Base-by-base conservation (phyloP, 2,888 invertebrate genomes). In the Lampropteryx suffumata region DNA sequence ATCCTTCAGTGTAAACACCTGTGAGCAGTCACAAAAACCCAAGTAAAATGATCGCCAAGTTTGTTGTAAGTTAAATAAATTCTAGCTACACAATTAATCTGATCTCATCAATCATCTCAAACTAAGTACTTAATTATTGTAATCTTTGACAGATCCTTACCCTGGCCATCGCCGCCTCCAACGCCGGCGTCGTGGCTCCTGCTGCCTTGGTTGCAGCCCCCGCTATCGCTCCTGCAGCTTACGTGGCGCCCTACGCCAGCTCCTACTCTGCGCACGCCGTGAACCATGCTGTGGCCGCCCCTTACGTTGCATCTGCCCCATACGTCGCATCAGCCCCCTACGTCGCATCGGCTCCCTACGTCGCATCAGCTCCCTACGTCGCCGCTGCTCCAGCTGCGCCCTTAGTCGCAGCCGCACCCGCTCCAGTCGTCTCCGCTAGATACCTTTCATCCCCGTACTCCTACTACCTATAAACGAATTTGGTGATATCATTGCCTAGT, bases 181-280 rank as follows among this genome's bases (percentile, higher is more conserved):
- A 73, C 50, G 91, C 90, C 41, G 73, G 84, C 39, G 68, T 81
- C 2, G 47, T 80, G 2, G 80, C 89, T 9, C 65, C 82, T 3
- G 85, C 79, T 11, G 80, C 84, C 0, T 83, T 81, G 34, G 86
- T 95, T 52, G 84, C 79, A 44, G 94, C 94, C 30, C 84, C 81
- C n/a, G 86, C 75, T 52, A 84, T 79, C 45, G 94, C 94, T 30
- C 84, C 81, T n/a, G 86, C 75, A 45, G 93, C 93, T 2, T 91
- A 92, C 42, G 91, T 95, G 2, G 93, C 95, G 0, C 95, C 95
- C 2, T 95, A 94, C 64, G 95, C 95, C 43, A 93, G 92, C 63
- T 94, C 94, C 9, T 95, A 94, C 82, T 94, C 94, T 52, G 94
- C 95, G 0, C 95, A 95, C 65, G 89, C 93, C 12, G 91, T 95